Percentiles rank a stretch among this genome's conserved stretches.
These are phyloP conservation scores for Drosophila seguyi DNA, from an alignment of 1,140 invertebrate genomes.

Conservation along the genomic window DNA sequence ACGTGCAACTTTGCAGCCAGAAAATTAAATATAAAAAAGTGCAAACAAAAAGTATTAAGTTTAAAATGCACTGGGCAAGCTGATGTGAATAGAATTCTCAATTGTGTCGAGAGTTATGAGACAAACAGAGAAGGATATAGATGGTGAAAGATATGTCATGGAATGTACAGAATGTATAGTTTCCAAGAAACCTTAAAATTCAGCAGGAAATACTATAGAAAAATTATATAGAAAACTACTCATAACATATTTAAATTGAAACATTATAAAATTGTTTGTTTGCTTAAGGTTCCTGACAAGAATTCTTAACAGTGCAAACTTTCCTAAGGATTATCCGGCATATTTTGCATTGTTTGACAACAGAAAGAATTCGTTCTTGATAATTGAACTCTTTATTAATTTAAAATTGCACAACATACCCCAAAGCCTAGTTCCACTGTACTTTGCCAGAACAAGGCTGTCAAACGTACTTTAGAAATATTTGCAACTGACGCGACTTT, in stretches of 20 bases:
- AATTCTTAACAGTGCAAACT: too few species aligned
- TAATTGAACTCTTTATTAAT: neutral
- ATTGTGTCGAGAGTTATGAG: conserved; percentile 32
- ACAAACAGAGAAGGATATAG: conserved; percentile 13
- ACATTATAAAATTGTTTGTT: too few species aligned
- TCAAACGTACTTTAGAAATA: conserved; percentile 11
- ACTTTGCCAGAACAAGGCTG: neutral
- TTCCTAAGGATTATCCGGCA: too few species aligned
- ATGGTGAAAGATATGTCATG: conserved; percentile 11
- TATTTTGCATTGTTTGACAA: too few species aligned
- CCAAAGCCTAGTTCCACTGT: neutral
- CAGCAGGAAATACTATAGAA: neutral
- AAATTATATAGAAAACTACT: too few species aligned
- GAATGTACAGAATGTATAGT: conserved; percentile 16
- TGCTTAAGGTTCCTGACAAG: too few species aligned
- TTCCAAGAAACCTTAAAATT: neutral
- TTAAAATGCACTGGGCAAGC: conserved; percentile 56
- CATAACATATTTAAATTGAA: too few species aligned
- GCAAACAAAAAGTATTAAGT: conserved; percentile 49
- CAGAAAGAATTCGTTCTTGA: neutral
- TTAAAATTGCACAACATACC: neutral
- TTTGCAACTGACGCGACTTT: conserved; percentile 8
- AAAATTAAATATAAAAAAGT: conserved; percentile 23
- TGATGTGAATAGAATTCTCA: conserved; percentile 64
- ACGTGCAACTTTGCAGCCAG: conserved; percentile 9